phyloP scores from a whole-genome alignment of 2,113 vertebrate genomes.

The Micromys minutus region DNA sequence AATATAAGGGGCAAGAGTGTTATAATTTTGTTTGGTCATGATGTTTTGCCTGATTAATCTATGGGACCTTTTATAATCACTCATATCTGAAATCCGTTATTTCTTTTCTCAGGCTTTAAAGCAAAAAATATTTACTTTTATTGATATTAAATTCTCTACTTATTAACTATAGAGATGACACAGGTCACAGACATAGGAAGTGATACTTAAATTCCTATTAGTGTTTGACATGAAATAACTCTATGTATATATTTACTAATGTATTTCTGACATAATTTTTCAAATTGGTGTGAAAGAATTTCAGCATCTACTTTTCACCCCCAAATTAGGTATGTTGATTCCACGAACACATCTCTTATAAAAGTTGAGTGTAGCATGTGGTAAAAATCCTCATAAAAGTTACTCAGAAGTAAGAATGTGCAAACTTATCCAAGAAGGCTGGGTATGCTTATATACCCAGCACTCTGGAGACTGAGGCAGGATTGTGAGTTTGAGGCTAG shows the following conservation, averaged over 20 bases:
- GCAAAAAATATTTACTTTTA: background rate
- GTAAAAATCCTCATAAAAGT: background rate
- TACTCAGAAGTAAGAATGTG: background rate
- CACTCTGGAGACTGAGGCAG: background rate
- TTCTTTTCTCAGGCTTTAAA: background rate
- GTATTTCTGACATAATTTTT: background rate
- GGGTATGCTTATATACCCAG: background rate
- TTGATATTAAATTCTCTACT: background rate
- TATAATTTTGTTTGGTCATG: background rate
- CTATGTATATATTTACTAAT: background rate
- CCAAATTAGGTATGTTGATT: slow-evolving; percentile 5
- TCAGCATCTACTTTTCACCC: background rate
- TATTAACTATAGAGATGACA: background rate
- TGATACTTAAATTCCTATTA: slow-evolving; percentile 20
- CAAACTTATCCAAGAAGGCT: background rate
- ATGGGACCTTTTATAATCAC: background rate
- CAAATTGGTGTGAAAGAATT: slow-evolving; percentile 37
- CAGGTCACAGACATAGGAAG: background rate
- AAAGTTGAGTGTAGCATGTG: background rate
- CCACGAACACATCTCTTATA: slow-evolving; percentile 25
- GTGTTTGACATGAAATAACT: background rate
- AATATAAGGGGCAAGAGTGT: background rate
- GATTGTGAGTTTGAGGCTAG: background rate
- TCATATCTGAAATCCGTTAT: background rate
- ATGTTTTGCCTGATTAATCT: background rate